These are phyloP conservation scores for Aporophyla lueneburgensis DNA, from an alignment of 2,888 invertebrate species.

Conservation along the genomic window DNA sequence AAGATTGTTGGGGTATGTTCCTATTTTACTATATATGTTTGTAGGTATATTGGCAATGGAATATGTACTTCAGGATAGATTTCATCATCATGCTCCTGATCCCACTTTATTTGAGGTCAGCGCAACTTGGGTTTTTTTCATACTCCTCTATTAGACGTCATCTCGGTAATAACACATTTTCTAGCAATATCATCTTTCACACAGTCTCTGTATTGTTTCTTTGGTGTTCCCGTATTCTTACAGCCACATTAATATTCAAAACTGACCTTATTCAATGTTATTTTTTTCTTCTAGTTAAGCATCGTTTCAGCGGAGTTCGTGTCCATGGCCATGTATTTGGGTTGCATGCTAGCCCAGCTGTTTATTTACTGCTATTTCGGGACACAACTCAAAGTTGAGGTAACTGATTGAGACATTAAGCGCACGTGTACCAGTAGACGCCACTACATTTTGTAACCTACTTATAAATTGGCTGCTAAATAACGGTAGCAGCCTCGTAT, in stretches of 20 bases:
- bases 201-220: no score
- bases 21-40: background rate
- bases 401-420: constrained; percentile 61
- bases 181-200: no score
- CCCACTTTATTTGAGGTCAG: no score
- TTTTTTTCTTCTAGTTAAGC: constrained; percentile 76
- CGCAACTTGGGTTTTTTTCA: no score
- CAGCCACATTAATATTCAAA: no score
- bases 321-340: constrained; percentile 80
- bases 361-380: constrained; percentile 86
- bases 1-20: constrained; percentile 82
- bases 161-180: no score
- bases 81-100: no score
- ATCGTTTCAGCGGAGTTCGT: constrained; percentile 80
- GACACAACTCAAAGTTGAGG: constrained; percentile 82
- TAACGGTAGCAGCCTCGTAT: constrained; percentile 9
- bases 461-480: constrained; percentile 20
- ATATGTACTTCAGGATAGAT: no score
- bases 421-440: constrained; percentile 27
- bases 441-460: constrained; percentile 14
- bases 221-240: no score
- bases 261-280: background rate
- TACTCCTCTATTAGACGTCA: no score
- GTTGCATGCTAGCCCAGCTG: constrained; percentile 82
- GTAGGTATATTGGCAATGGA: background rate